Conservation (phyloP, 2,113 vertebrate genomes). For the Myxocyprinus asiaticus region DNA sequence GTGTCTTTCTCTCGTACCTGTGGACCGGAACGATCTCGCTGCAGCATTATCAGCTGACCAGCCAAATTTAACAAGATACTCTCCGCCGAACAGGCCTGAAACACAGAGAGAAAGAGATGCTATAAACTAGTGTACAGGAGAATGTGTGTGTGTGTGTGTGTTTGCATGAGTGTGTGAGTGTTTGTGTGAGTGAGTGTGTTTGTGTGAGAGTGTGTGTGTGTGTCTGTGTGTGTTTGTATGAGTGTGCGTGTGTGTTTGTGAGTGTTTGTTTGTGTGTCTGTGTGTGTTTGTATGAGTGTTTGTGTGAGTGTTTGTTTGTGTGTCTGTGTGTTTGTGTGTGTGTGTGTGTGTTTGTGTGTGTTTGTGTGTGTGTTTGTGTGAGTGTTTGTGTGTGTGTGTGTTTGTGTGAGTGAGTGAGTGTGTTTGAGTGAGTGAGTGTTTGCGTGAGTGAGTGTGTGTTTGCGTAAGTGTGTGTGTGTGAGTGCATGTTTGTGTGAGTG, state of each 20-base stretch:
- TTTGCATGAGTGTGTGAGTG: slow-evolving; percentile 93
- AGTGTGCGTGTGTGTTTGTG: slow-evolving; percentile 58
- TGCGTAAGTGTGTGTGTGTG: too few relatives aligned
- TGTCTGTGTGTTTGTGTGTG: not conserved
- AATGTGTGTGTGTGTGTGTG: not conserved
- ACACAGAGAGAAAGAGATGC: not conserved
- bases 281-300: slow-evolving; percentile 71
- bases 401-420: not conserved
- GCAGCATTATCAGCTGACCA: slow-evolving; percentile 97
- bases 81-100: slow-evolving; percentile 91
- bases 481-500: too few relatives aligned
- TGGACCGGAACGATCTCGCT: slow-evolving; percentile 94
- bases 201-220: slow-evolving; percentile 69
- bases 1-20: slow-evolving; percentile 94
- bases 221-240: slow-evolving; percentile 96
- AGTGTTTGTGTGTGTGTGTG: not conserved
- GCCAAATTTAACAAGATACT: slow-evolving; percentile 98
- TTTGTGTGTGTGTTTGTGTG: not conserved
- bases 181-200: slow-evolving; percentile 76
- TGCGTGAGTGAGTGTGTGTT: too few relatives aligned
- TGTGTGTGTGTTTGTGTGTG: not conserved
- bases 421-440: too few relatives aligned
- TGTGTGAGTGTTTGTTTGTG: not conserved
- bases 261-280: slow-evolving; percentile 78
- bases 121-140: too few relatives aligned